Base-by-base conservation (phyloP, 2,113 vertebrate genomes). In the Pseudorasbora parva region DNA sequence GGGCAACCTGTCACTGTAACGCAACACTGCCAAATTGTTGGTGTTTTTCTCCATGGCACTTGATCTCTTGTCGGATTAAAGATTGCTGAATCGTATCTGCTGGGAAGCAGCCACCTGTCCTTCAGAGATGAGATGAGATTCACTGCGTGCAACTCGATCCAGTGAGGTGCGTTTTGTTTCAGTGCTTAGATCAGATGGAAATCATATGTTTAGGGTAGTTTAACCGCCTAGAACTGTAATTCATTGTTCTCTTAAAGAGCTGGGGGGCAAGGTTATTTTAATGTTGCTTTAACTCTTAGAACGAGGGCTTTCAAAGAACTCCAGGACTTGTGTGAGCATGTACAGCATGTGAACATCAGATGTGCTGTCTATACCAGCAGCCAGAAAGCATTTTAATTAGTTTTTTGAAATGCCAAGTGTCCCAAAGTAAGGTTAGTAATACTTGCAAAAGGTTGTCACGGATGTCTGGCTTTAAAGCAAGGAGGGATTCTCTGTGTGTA, bases 181-280 rank as follows among this genome's bases (percentile, higher is more conserved):
- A 2, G 69, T 25, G 74, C 81, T 73, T 51, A 19, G 30, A 91
- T 89, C 85, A 89, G 88, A 90, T 86, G 71, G 54, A 86, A 83
- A 56, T 47, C 45, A 2, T 59, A 47, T 66, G 78, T 80, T 14
- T 49, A 66, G 15, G 5, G 57, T 62, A 41, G 11, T 79, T 79
- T 30, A 45, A n/a, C 77, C 23, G 3, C 10, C 7, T n/a, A 49
- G 21, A 79, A 79, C 59, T 64, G 56, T 64, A 11, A 37, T 41
- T 15, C 21, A 47, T 27, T 64, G 23, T 64, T 64, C 41, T 66
- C 59, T 56, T 11, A 37, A 81, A 69, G 78, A 81, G 45, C 45
- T 33, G 45, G 17, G 75, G 17, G 60, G 57, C 27, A 56, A 68
- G 60, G 19, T 80, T 33, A 25, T 81, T 69, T 56, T 56, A 25